Evolutionary conservation across 2,888 invertebrate species (phyloP), one percentile per base, ranked within the genome.

Genomic region (Leucophenga montana): DNA sequence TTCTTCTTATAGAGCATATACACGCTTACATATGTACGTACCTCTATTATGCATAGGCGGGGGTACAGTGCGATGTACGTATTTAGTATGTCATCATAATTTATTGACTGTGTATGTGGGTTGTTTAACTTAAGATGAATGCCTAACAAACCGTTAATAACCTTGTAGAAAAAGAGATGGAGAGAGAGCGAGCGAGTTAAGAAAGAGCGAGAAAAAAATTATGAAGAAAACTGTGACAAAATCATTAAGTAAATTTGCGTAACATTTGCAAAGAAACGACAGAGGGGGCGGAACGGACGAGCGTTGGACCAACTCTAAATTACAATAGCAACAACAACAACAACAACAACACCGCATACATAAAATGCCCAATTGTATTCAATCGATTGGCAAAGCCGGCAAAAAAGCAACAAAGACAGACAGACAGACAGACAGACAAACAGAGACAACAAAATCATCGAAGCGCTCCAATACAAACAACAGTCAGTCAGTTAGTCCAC

Each of bases 91-190:
- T 3, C 57, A 18, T 39, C 75, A 74, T 73, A 70, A 73, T 72
- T 78, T 78, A 78, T 71, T 70, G 57, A 71, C 4, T 31, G n/a
- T 68, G 66, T 62, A 53, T 20, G 44, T 16, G 69, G 8, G 39
- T 39, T 11, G 39, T 8, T 11, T 39, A 39, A 39, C 39, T 39
- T 39, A 39, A 39, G 39, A 39, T 39, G 39, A 39, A 39, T 64
- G 67, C 62, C 67, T 67, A 78, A 69, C 73, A 72, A 79, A 70
- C 73, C 78, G 84, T 74, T 82, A 74, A 78, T 77, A 84, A 82
- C 82, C 84, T 80, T 80, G 80, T 16, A 68, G 62, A 48, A 8
- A 39, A 11, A 39, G 11, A 39, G 39, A 39, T 11, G 11, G 8
- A 39, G 39, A 39, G 39, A 39, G 11, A 39, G 11, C 3, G 39